Evolutionary conservation across 2,888 invertebrate species (phyloP), one percentile per base, ranked within the genome.

Genomic region (Trachelus troglodyta): DNA sequence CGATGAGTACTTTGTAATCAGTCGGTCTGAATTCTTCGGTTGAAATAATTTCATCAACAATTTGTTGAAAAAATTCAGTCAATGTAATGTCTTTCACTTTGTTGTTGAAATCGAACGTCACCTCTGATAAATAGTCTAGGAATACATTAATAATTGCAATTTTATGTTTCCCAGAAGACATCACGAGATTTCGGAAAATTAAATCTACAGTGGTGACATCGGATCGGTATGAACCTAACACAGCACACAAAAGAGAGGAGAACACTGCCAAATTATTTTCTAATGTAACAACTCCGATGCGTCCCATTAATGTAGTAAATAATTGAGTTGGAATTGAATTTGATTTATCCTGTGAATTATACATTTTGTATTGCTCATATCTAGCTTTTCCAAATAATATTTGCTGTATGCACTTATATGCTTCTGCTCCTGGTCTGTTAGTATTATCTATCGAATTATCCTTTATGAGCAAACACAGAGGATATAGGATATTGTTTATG

Each of bases 91-190:
- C 83, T 1, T 86, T 77, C 37, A 90, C 80, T 83, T 84, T 82
- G 79, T 89, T 85, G 23, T 88, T 82, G 80, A 89, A 90, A 80
- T 89, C 85, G 68, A 89, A 83, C 35, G 83, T 83, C n/a, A 87
- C 34, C 69, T 89, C 84, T 68, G 75, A 79, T 69, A 88, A 78
- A 76, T 82, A 76, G 75, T 85, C 79, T 12, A 87, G 78, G 31
- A 89, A 74, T 74, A 71, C 34, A 77, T 75, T 82, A 0, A 87
- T 75, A 34, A 87, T 81, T 74, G 82, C 76, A 23, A 81, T 83
- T 76, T 83, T 86, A 12, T 83, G 74, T 23, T 69, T 79, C 37
- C 80, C 85, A 12, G 83, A 81, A 34, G 81, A 85, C 12, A 85
- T 80, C 11, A 88, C 30, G 31, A 90, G 81, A 77, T 86, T 81